phyloP scores from a whole-genome alignment of 1,140 invertebrate genomes.

The Chrysopa pallens region DNA sequence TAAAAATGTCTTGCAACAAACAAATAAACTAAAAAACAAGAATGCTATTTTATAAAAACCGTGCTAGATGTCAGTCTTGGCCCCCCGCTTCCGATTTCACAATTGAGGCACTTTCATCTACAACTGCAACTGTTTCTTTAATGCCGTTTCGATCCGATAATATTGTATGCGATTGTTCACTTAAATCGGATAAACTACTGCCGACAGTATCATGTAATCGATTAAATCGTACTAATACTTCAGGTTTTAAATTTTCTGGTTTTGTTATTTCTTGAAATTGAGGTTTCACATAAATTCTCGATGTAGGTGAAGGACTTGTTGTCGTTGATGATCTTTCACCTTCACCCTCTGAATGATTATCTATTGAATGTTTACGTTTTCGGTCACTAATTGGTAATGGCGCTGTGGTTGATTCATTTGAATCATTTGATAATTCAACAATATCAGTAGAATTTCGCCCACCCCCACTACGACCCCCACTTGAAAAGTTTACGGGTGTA shows the following conservation, averaged over 20 bases:
- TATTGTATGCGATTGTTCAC: slow-evolving; percentile 10
- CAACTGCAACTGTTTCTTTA: slow-evolving; percentile 8
- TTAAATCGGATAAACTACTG: slow-evolving; percentile 6
- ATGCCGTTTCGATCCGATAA: slow-evolving; percentile 11
- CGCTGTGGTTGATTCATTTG: slow-evolving; percentile 13
- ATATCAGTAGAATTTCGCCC: slow-evolving; percentile 10
- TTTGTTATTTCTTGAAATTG: slow-evolving; percentile 33
- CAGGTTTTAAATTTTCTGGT: slow-evolving; percentile 27
- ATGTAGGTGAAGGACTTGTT: slow-evolving; percentile 16
- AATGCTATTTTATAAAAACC: slow-evolving; percentile 13
- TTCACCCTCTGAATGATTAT: background rate
- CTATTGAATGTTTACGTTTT: slow-evolving; percentile 8
- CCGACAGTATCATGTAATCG: slow-evolving; percentile 14
- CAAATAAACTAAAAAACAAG: background rate
- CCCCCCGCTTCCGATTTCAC: slow-evolving; percentile 15
- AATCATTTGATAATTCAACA: slow-evolving; percentile 20
- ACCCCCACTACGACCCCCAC: background rate
- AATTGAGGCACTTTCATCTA: slow-evolving; percentile 13
- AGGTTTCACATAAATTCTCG: slow-evolving; percentile 26
- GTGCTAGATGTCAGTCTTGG: slow-evolving; percentile 21
- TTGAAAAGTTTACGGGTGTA: background rate
- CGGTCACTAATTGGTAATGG: slow-evolving; percentile 14
- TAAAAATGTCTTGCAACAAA: background rate
- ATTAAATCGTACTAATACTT: slow-evolving; percentile 25
- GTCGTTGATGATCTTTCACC: slow-evolving; percentile 10